Evolutionary conservation across 2,888 invertebrate species (phyloP), one percentile per base, ranked within the genome.

Genomic region (Mactromeris polynyma): DNA sequence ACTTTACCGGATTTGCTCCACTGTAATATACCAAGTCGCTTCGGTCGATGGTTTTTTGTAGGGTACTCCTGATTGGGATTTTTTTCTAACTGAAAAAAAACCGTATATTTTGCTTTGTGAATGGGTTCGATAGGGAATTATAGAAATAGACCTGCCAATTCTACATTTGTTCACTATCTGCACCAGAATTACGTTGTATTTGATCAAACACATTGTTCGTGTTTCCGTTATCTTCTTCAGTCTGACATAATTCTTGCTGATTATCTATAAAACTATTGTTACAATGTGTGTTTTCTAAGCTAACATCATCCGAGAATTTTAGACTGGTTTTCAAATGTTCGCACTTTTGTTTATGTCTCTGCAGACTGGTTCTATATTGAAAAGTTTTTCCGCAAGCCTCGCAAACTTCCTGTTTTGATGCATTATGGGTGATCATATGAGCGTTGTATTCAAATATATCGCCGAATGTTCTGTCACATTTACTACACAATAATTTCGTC

Each of bases 311-410:
- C 2, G n/a, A 54, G 19, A 21, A 54, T 4, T 54, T 2, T 54
- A 21, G 73, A 83, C 77, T 83, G 73, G 73, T 46, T 83, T 40
- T 83, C 51, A 73, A 77, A 51, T 58, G 46, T 78, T 85, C 85
- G 51, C 85, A 89, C 33, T 81, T 81, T 69, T 51, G 54, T 51
- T 54, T 36, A 89, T 89, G 89, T 31, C 83, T 82, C 21, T 36
- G 40, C 31, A 89, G 86, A 89, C 89, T 86, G 33, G 83, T 81
- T 73, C 83, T 83, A 83, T 89, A 89, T 80, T 89, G 89, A 58
- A 86, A 89, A 33, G 83, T 80, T 58, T 83, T 86, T 11, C 89
- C 89, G 81, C 86, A 89, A n/a, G n/a, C n/a, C 26, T 19, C 77
- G 51, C 89, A 89, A 21, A 83, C 83, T 69, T 89, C 89, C 54